A percentile compares a stretch with the other conserved stretches of the same genome.
These are phyloP conservation scores for Tenualosa thibaudeaui DNA, from an alignment of 2,797 vertebrate species.

Conservation along the genomic window DNA sequence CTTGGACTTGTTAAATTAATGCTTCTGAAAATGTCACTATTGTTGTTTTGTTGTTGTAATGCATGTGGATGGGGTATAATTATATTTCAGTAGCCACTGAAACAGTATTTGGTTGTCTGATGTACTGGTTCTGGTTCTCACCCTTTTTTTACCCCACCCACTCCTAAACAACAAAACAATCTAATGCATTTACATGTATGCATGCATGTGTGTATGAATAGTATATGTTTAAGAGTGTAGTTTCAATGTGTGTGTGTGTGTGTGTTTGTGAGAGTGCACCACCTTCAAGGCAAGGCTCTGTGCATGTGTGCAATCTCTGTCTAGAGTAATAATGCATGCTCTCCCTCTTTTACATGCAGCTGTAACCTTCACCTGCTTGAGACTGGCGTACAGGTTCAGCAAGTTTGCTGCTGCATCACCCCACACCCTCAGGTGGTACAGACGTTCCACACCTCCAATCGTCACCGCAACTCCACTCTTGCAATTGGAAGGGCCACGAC, in stretches of 20 bases:
- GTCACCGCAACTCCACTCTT: no score
- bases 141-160: not conserved
- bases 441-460: not conserved
- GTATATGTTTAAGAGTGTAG: no score
- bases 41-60: not conserved
- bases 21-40: not conserved
- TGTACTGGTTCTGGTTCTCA: not conserved
- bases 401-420: not conserved
- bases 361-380: no score
- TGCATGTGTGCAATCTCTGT: conserved; percentile 63
- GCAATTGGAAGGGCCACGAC: no score
- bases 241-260: not conserved
- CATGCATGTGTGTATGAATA: not conserved
- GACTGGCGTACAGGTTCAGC: not conserved
- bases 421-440: not conserved
- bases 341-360: conserved; percentile 31
- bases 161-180: not conserved
- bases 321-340: conserved; percentile 42
- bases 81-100: not conserved
- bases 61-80: not conserved
- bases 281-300: not conserved
- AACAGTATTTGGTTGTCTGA: not conserved
- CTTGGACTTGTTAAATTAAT: not conserved
- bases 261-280: not conserved
- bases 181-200: conserved; percentile 28